These are phyloP conservation scores for Lasioglossum lativentre DNA, from an alignment of 2,888 invertebrate genomes.

Conservation along the genomic window DNA sequence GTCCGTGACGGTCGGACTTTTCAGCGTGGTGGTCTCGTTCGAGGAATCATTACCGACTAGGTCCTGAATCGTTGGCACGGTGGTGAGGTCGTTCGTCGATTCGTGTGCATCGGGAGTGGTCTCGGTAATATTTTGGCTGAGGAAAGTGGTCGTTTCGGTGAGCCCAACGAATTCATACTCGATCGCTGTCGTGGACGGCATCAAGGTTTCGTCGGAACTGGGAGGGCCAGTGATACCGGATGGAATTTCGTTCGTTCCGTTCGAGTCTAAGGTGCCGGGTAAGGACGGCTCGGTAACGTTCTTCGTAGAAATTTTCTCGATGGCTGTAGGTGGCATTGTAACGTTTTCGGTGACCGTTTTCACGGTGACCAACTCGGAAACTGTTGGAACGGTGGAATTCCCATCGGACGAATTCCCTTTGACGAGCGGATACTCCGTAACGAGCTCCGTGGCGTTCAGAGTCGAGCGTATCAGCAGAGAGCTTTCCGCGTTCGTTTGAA, in stretches of 20 bases:
- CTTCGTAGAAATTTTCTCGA: not conserved
- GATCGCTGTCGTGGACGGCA: conserved; percentile 68
- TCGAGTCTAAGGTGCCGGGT: not conserved
- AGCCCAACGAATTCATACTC: conserved; percentile 79
- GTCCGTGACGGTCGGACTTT: conserved; percentile 28
- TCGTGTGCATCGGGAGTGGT: not conserved
- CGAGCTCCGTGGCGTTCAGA: conserved; percentile 66
- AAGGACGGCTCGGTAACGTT: conserved; percentile 27
- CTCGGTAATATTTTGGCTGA: conserved; percentile 46
- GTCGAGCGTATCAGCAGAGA: conserved; percentile 65
- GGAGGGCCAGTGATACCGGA: conserved; percentile 5
- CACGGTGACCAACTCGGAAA: not conserved
- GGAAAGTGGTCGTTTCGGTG: conserved; percentile 62
- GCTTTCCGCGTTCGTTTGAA: conserved; percentile 64
- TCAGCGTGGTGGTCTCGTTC: conserved; percentile 24
- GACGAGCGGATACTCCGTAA: conserved; percentile 51
- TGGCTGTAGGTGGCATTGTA: not conserved
- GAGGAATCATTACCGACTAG: conserved; percentile 3
- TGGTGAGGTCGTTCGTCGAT: not conserved
- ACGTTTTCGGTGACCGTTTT: not conserved
- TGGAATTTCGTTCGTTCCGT: conserved; percentile 55
- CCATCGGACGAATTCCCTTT: conserved; percentile 29
- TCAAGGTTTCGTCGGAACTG: conserved; percentile 37
- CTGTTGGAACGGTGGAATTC: not conserved
- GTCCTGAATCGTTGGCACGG: conserved; percentile 22